phyloP scores from a whole-genome alignment of 2,888 invertebrate genomes.

The Heliconius charithonia region DNA sequence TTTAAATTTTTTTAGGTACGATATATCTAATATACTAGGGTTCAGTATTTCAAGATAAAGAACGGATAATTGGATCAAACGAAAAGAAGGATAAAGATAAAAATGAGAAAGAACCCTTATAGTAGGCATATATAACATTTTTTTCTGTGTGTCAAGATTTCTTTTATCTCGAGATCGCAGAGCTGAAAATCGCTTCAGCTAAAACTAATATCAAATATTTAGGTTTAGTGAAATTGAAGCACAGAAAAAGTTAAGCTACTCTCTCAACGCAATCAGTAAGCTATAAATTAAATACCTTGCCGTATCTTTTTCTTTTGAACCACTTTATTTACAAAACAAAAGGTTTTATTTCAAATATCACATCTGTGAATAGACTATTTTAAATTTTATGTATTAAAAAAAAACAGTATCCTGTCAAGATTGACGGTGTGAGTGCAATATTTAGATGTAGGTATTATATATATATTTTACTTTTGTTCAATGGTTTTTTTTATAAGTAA shows the following conservation, averaged over 20 bases:
- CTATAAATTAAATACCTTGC: not conserved
- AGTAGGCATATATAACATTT: no score
- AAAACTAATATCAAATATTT: no score
- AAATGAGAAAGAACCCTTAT: no score
- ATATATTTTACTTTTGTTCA: conserved; percentile 49
- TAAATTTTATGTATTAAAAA: not conserved
- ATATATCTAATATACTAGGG: not conserved
- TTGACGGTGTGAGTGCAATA: conserved; percentile 14
- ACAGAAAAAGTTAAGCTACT: no score
- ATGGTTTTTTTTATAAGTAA: conserved; percentile 68
- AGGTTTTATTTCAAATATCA: not conserved
- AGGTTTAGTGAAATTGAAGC: no score
- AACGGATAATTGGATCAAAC: no score
- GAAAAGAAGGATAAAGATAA: no score
- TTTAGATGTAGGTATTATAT: conserved; percentile 2
- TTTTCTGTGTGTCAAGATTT: no score
- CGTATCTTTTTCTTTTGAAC: not conserved
- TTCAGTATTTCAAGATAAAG: no score
- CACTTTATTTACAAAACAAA: not conserved
- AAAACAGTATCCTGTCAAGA: conserved; percentile 31
- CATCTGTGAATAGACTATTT: not conserved
- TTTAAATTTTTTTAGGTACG: not conserved
- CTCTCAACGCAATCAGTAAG: not conserved
- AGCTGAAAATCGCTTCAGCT: no score
- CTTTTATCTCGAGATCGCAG: no score